A percentile compares a stretch with the other conserved stretches of the same genome.
phyloP scores from a whole-genome alignment of 2,113 vertebrate genomes.

The Fukomys damarensis region DNA sequence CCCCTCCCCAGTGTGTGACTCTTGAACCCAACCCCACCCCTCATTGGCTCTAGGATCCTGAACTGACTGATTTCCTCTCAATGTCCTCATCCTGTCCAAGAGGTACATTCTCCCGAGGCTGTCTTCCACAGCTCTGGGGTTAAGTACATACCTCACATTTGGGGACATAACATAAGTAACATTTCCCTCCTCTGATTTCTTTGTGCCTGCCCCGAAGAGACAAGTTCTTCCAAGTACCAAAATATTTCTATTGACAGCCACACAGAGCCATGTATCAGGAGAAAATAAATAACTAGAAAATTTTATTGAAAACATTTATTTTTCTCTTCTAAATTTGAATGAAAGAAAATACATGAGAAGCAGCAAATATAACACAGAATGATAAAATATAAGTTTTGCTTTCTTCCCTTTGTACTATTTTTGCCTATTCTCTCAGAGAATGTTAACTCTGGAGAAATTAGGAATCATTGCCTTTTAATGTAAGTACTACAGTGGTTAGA shows the following conservation, averaged over 20 bases:
- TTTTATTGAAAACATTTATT: slow-evolving; percentile 4
- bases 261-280: not conserved
- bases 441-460: not conserved
- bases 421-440: not conserved
- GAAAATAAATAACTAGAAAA: slow-evolving; percentile 44
- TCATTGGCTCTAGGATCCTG: not conserved
- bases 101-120: not conserved
- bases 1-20: not conserved
- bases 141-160: not conserved
- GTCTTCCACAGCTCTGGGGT: not conserved
- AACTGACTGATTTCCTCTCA: not conserved
- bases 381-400: slow-evolving; percentile 15
- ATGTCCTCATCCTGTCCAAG: not conserved
- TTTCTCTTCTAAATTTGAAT: slow-evolving; percentile 45
- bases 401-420: slow-evolving; percentile 36
- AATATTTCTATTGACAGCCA: not conserved
- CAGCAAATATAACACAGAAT: not conserved
- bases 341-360: slow-evolving; percentile 7
- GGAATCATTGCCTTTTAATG: not conserved
- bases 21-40: not conserved
- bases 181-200: not conserved
- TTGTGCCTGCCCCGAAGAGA: slow-evolving; percentile 5
- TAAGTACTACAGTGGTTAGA: not conserved
- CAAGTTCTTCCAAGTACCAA: not conserved
- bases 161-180: not conserved